phyloP scores from a whole-genome alignment of 1,140 invertebrate species.

The Sycobia sp. region DNA sequence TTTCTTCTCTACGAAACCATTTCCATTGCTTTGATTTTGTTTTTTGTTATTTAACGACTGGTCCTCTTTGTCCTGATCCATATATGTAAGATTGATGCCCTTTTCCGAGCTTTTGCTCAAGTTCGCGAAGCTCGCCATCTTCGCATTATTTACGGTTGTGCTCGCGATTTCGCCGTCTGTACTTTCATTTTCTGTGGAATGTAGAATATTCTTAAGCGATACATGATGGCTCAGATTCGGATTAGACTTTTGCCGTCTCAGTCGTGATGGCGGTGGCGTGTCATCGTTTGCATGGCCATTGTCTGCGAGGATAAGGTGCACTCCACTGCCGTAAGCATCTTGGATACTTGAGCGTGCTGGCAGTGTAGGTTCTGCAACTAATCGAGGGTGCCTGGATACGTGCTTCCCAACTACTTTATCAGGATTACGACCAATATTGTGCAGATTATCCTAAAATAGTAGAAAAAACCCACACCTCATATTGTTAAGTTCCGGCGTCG shows the following conservation, averaged over 20 bases:
- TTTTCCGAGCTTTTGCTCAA: constrained; percentile 67
- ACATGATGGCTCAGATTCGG: constrained; percentile 58
- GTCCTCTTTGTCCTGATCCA: constrained; percentile 66
- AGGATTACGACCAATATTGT: constrained; percentile 71
- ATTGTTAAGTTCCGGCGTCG: constrained; percentile 14
- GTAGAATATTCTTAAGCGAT: constrained; percentile 63
- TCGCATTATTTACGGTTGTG: constrained; percentile 48
- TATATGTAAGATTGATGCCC: constrained; percentile 70
- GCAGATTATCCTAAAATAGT: constrained; percentile 66
- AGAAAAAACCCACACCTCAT: constrained; percentile 31
- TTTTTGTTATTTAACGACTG: constrained; percentile 53
- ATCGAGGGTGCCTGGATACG: constrained; percentile 57
- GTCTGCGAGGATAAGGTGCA: constrained; percentile 69
- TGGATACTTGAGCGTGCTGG: constrained; percentile 74
- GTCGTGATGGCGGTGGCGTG: constrained; percentile 43
- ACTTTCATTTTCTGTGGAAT: constrained; percentile 64
- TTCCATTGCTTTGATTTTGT: constrained; percentile 57
- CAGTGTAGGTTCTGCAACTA: constrained; percentile 61
- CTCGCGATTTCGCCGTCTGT: constrained; percentile 48
- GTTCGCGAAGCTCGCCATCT: constrained; percentile 74
- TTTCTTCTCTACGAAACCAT: constrained; percentile 66
- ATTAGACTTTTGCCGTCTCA: constrained; percentile 64
- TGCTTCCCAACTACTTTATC: constrained; percentile 75
- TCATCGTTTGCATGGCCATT: constrained; percentile 66
- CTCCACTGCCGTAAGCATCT: constrained; percentile 71